These are phyloP conservation scores for Aegithalos caudatus DNA, from an alignment of 2,113 vertebrate genomes.

Conservation along the genomic window DNA sequence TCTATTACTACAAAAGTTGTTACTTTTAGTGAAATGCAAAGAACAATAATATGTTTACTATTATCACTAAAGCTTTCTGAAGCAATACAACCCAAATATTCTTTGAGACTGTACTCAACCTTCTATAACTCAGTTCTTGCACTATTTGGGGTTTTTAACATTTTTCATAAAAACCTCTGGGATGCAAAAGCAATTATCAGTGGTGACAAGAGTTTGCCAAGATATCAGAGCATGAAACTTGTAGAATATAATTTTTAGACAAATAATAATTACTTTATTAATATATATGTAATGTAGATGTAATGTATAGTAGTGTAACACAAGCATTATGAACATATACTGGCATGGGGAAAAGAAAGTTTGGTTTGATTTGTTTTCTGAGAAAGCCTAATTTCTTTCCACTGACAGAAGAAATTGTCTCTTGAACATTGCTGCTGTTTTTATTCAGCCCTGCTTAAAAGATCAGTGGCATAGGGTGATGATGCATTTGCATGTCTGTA, in stretches of 20 bases:
- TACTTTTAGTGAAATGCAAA: background rate
- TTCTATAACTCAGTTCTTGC: background rate
- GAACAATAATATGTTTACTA: background rate
- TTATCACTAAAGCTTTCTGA: background rate
- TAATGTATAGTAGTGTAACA: background rate
- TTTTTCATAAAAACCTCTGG: background rate
- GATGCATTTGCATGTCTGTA: background rate
- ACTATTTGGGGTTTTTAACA: background rate
- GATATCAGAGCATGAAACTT: background rate
- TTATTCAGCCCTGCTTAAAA: background rate
- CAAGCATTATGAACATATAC: background rate
- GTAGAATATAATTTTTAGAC: background rate
- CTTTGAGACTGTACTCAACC: background rate
- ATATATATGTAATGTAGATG: background rate
- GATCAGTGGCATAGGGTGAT: background rate
- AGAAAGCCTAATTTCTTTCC: background rate
- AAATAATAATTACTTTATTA: background rate
- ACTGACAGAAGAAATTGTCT: background rate
- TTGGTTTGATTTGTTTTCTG: background rate
- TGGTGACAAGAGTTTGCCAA: background rate
- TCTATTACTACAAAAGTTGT: background rate
- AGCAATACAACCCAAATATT: background rate
- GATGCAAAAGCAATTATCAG: fast-evolving
- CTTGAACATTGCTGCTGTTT: background rate
- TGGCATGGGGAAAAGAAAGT: background rate